These are phyloP conservation scores for Cynocephalus volans DNA, from an alignment of 2,113 vertebrate genomes.

Conservation along the genomic window DNA sequence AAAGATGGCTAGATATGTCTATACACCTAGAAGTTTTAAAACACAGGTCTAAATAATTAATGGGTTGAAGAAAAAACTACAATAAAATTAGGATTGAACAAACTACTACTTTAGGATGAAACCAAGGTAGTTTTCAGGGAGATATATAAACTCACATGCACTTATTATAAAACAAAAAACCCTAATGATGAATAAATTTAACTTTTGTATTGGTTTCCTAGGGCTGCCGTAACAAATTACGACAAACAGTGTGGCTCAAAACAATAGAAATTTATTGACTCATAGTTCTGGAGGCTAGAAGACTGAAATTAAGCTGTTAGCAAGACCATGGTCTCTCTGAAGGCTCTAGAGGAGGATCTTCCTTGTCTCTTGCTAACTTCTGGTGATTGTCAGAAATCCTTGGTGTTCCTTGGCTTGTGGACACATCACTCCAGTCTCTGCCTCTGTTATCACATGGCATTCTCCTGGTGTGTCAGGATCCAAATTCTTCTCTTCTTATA, in stretches of 20 bases:
- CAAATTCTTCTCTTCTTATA: background rate
- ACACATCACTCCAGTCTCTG: background rate
- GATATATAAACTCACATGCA: background rate
- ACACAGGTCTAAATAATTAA: conserved; percentile 12
- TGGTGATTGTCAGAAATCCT: background rate
- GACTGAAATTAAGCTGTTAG: background rate
- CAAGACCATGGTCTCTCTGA: background rate
- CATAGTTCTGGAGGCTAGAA: background rate
- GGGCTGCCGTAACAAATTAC: background rate
- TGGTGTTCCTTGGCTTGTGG: background rate
- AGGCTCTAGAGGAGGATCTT: background rate
- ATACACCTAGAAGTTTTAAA: background rate
- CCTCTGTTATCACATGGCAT: background rate
- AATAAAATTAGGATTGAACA: background rate
- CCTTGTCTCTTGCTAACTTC: background rate
- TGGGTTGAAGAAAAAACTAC: background rate
- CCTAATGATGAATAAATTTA: background rate
- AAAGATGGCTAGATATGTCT: background rate
- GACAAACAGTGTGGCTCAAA: background rate
- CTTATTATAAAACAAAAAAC: conserved; percentile 25
- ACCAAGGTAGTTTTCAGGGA: conserved; percentile 8
- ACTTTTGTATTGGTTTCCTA: background rate
- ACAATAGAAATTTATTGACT: background rate
- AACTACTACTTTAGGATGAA: background rate
- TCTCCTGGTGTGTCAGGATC: background rate